Evolutionary conservation across 2,888 invertebrate genomes (phyloP), one percentile per base, ranked within the genome.

Genomic region (Oxycera nigricornis): DNA sequence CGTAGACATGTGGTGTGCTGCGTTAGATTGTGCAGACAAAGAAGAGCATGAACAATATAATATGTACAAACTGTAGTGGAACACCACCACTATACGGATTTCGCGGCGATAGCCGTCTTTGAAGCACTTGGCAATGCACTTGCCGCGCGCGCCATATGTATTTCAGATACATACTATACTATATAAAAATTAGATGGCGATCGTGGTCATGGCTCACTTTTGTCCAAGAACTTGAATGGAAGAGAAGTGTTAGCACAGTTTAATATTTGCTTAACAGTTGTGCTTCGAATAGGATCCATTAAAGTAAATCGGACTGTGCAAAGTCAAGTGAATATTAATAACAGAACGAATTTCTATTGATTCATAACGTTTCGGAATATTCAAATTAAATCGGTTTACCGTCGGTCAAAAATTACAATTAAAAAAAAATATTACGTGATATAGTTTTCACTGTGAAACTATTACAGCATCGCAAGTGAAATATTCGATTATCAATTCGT

Each of bases 151-250:
- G n/a, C n/a, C n/a, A n/a, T n/a, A n/a, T n/a, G 22, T n/a, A 57
- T 20, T 20, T n/a, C n/a, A 11, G 30, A 30, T n/a, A 61, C 26
- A 30, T 61, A 28, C 30, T 14, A 61, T 11, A 22, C 28, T 31
- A 68, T 11, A 73, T 73, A 73, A 73, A 73, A 73, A 73, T 31
- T 31, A 35, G 31, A 30, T 14, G 52, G 11, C 35, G 73, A 65
- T 55, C 65, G 35, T 65, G 65, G 50, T 17, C 73, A 52, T 20
- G 76, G 82, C 82, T 84, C 83, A 84, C 83, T 84, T 83, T 83
- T 84, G 81, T 83, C 81, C 79, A 82, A 82, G 80, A 81, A 76
- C 80, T 80, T 81, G 79, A 81, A 81, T 80, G 81, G 82, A 78
- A 80, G 78, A 80, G 78, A 79, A 80, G 79, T 80, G 76, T 26